phyloP scores from a whole-genome alignment of 2,113 vertebrate species.

The Brevimyrus niger region DNA sequence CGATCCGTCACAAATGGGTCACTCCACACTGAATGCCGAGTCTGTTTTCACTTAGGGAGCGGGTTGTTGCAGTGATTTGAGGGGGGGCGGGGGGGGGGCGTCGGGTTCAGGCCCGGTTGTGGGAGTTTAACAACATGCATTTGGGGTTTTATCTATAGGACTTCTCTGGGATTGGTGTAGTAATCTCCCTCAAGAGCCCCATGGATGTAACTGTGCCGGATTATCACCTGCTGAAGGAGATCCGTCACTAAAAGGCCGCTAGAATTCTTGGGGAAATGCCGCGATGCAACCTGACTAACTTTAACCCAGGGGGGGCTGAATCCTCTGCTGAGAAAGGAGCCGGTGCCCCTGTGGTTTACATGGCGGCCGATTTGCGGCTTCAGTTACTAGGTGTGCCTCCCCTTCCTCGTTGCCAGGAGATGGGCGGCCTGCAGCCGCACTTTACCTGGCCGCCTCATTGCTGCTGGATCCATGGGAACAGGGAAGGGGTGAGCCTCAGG shows the following conservation, averaged over 20 bases:
- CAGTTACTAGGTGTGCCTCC: neutral
- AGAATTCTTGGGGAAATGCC: neutral
- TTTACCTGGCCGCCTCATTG: slow-evolving; percentile 32
- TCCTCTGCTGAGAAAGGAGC: neutral
- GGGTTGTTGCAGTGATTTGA: neutral
- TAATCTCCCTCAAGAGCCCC: neutral
- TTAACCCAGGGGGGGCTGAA: neutral
- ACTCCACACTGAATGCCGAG: slow-evolving; percentile 52
- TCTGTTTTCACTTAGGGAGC: slow-evolving; percentile 20
- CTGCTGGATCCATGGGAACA: slow-evolving; percentile 40
- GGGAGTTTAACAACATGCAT: neutral
- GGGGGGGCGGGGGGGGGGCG: neutral
- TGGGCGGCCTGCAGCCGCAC: slow-evolving; percentile 19
- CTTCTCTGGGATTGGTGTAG: neutral
- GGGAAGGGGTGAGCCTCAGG: slow-evolving; percentile 48
- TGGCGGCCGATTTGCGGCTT: neutral
- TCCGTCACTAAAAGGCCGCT: neutral
- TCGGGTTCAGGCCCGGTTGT: neutral
- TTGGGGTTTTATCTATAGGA: neutral
- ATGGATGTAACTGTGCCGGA: neutral
- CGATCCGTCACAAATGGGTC: slow-evolving; percentile 57
- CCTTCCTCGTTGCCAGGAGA: slow-evolving; percentile 28
- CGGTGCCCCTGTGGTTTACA: too few relatives aligned
- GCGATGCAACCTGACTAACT: neutral
- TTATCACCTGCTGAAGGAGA: neutral